phyloP scores from a whole-genome alignment of 2,113 vertebrate genomes.

The Lamprotornis superbus region DNA sequence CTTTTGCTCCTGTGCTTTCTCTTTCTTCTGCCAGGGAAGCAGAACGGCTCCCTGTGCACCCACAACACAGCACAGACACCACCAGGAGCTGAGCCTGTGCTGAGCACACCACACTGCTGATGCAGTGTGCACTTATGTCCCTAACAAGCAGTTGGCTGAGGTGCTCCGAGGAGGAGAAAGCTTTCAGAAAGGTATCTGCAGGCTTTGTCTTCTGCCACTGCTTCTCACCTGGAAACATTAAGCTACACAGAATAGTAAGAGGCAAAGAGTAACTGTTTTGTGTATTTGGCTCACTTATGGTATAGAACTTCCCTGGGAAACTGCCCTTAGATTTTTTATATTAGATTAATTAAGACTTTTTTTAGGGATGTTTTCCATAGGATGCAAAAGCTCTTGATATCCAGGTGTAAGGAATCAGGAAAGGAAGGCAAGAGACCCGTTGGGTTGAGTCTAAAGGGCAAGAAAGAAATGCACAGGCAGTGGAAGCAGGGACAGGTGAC shows the following conservation, averaged over 20 bases:
- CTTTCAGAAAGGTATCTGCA: not conserved
- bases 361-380: not conserved
- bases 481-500: not conserved
- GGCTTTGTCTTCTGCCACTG: not conserved
- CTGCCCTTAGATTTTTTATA: not conserved
- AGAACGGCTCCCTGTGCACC: not conserved
- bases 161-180: not conserved
- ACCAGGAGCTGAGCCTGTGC: not conserved
- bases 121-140: fast-evolving
- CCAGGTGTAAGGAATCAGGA: not conserved
- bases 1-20: not conserved
- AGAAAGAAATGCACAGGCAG: not conserved
- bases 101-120: not conserved
- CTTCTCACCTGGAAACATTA: not conserved
- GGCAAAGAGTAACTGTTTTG: not conserved
- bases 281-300: not conserved
- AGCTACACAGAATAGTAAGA: not conserved
- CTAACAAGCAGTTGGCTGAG: not conserved
- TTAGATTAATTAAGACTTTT: not conserved
- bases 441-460: not conserved
- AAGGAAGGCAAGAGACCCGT: not conserved
- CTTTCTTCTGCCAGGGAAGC: not conserved
- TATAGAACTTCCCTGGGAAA: not conserved
- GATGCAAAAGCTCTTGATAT: not conserved
- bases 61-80: not conserved